These are phyloP conservation scores for Hydriomena furcata DNA, from an alignment of 2,888 invertebrate species.

Conservation along the genomic window DNA sequence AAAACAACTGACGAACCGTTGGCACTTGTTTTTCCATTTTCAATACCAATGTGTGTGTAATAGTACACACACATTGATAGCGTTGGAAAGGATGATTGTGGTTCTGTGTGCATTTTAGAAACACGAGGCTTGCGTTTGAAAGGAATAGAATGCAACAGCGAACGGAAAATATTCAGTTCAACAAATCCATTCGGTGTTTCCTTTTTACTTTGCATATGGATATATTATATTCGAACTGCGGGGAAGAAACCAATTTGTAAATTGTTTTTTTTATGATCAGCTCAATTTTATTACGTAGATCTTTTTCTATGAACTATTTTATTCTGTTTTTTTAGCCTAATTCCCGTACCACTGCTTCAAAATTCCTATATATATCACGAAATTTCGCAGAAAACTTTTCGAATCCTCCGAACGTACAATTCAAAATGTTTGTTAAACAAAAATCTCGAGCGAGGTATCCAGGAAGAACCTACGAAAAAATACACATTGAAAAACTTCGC, in stretches of 20 bases:
- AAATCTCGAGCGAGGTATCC: neutral
- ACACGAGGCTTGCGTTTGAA: constrained; percentile 14
- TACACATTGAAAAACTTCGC: constrained; percentile 10
- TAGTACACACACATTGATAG: neutral
- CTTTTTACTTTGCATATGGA: neutral
- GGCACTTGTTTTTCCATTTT: constrained; percentile 28
- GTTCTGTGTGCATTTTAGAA: constrained; percentile 11
- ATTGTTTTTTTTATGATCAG: constrained; percentile 9
- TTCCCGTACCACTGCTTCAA: no score
- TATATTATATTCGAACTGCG: constrained; percentile 1
- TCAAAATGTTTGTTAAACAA: no score
- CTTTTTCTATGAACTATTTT: no score
- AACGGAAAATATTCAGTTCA: constrained; percentile 20
- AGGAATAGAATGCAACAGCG: constrained; percentile 9
- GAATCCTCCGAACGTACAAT: no score
- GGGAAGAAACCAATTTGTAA: constrained; percentile 6
- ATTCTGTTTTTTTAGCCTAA: no score
- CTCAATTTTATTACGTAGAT: no score
- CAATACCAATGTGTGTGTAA: neutral
- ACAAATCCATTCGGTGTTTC: constrained; percentile 9
- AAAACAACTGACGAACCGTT: constrained; percentile 48
- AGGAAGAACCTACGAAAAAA: constrained; percentile 4
- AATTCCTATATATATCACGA: no score
- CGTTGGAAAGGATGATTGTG: neutral
- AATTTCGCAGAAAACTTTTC: neutral